phyloP scores from a whole-genome alignment of 1,140 invertebrate species.

The Zaprionus kolodkinae region DNA sequence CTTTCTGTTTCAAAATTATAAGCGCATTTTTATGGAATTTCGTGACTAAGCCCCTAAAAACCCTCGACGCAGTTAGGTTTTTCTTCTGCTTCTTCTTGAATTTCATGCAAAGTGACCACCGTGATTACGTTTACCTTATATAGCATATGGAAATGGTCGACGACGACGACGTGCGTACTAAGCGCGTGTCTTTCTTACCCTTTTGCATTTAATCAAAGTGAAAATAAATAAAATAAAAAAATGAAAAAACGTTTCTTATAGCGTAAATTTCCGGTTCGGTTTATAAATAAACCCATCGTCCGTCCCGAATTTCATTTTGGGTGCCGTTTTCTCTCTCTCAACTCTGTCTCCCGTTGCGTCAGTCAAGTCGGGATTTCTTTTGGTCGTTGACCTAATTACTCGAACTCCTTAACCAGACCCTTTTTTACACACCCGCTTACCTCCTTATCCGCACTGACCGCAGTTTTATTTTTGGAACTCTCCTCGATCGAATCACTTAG shows the following conservation, averaged over 20 bases:
- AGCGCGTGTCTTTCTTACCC: constrained; percentile 69
- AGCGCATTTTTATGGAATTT: constrained; percentile 56
- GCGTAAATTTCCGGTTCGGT: constrained; percentile 73
- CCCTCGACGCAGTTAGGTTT: constrained; percentile 24
- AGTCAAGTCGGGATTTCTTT: constrained; percentile 41
- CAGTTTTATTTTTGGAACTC: constrained; percentile 63
- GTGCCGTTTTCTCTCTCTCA: not conserved
- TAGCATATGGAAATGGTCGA: constrained; percentile 34
- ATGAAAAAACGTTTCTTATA: constrained; percentile 53
- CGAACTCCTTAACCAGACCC: not conserved
- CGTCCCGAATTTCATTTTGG: constrained; percentile 57
- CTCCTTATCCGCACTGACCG: constrained; percentile 63
- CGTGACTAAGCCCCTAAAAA: constrained; percentile 71
- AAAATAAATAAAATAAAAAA: constrained; percentile 63
- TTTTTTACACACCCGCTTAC: constrained; percentile 47
- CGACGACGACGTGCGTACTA: constrained; percentile 25
- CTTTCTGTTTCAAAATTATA: constrained; percentile 42
- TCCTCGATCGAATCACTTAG: constrained; percentile 51
- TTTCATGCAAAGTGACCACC: constrained; percentile 62
- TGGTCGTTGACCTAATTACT: constrained; percentile 49
- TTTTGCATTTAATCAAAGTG: constrained; percentile 80
- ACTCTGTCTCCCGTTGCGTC: constrained; percentile 47
- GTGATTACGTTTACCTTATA: constrained; percentile 59
- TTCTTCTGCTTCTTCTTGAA: constrained; percentile 53
- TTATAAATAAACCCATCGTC: constrained; percentile 59